A percentile compares a stretch with the other conserved stretches of the same genome.
Evolutionary conservation across 1,140 invertebrate species (phyloP).

Genomic region (Himalopsyche phryganea): DNA sequence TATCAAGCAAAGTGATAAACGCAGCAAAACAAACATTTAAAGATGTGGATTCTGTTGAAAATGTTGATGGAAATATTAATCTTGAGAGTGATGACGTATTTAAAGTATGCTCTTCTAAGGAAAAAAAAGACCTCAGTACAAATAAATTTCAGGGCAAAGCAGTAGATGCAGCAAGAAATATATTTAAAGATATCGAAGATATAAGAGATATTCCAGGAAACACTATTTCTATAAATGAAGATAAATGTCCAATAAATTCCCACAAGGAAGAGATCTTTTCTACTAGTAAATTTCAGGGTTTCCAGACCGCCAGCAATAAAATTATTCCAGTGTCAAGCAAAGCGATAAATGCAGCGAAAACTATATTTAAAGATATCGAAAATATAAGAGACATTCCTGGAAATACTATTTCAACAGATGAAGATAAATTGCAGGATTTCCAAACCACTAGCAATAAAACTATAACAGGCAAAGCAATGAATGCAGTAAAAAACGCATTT

Average conservation of each 20-base stretch:
- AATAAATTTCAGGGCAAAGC: too few relatives aligned
- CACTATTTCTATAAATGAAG: background rate
- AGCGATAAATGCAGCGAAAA: slow-evolving; percentile 3
- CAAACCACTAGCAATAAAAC: too few relatives aligned
- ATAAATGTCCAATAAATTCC: background rate
- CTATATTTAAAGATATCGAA: background rate
- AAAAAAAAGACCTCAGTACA: too few relatives aligned
- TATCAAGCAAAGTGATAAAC: background rate
- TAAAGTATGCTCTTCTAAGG: too few relatives aligned
- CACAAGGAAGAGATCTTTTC: too few relatives aligned
- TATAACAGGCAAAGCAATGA: too few relatives aligned
- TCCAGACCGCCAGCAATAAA: background rate
- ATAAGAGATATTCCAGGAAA: background rate
- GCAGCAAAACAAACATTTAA: background rate
- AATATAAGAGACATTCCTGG: background rate
- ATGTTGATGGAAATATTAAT: background rate
- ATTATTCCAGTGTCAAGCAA: background rate
- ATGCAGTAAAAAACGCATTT: too few relatives aligned
- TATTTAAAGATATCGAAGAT: too few relatives aligned
- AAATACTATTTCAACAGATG: too few relatives aligned
- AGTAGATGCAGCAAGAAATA: too few relatives aligned
- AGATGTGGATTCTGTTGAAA: background rate
- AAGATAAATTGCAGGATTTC: too few relatives aligned
- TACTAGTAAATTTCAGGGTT: background rate
- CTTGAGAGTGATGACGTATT: background rate